These are phyloP conservation scores for Habrosyne pyritoides DNA, from an alignment of 2,888 invertebrate genomes.

Conservation along the genomic window DNA sequence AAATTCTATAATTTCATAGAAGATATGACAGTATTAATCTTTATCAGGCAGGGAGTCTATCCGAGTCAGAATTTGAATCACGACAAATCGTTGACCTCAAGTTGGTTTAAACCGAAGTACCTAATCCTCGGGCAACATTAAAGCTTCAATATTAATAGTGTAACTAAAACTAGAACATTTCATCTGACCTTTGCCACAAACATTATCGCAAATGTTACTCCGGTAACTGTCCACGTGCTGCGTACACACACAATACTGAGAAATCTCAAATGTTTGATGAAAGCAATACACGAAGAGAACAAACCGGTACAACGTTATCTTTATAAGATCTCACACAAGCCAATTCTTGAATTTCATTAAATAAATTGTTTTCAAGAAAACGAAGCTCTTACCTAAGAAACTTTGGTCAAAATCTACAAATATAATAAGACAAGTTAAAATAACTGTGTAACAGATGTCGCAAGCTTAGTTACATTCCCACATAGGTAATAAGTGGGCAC, in stretches of 20 bases:
- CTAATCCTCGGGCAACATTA: too few species aligned
- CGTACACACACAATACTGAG: neutral
- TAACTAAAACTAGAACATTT: neutral
- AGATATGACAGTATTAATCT: too few species aligned
- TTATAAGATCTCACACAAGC: conserved; percentile 28
- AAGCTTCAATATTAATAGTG: too few species aligned
- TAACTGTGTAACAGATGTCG: conserved; percentile 46
- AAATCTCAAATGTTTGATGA: neutral
- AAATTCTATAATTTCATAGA: too few species aligned
- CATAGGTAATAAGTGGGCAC: conserved; percentile 52
- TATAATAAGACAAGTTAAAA: conserved; percentile 63
- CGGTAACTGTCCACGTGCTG: neutral
- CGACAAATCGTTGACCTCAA: too few species aligned
- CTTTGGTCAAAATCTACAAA: conserved; percentile 40
- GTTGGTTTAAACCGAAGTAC: too few species aligned
- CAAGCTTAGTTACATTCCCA: conserved; percentile 56
- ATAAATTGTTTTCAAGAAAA: conserved; percentile 59
- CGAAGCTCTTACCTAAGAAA: conserved; percentile 39
- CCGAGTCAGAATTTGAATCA: too few species aligned
- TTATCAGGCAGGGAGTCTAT: too few species aligned
- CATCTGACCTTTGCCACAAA: too few species aligned
- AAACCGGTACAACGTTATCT: conserved; percentile 31
- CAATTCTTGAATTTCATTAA: conserved; percentile 29
- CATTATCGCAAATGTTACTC: neutral
- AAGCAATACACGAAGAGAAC: conserved; percentile 22